Evolutionary conservation across 2,113 vertebrate species (phyloP), one percentile per base, ranked within the genome.

Genomic region (Strigops habroptila): DNA sequence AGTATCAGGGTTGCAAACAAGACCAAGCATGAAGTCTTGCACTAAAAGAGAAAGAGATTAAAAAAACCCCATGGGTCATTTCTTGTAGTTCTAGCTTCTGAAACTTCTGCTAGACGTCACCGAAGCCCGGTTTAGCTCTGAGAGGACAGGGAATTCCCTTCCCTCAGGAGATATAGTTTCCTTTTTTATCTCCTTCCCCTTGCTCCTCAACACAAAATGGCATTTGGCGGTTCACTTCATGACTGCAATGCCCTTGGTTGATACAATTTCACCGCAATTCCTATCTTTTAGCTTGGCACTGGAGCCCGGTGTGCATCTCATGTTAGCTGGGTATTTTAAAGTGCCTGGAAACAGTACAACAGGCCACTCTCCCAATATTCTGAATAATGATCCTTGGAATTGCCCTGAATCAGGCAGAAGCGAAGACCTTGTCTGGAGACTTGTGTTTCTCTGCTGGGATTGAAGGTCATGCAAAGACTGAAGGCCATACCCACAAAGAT

Each of bases 321-420:
- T 90, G 28, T 57, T 86, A 89, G 82, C 69, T 80, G 65, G 25
- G 27, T 85, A 48, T 91, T 94, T 95, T 91, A 82, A 93, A 95
- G 90, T 81, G 48, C 74, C 70, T 82, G 64, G 94, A 93, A 75
- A 92, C 90, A 91, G 37, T 57, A 77, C 57, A 74, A 75, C 80
- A 87, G 70, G 59, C 73, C 44, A 53, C 91, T 95, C 92, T 97
- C 83, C 88, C 88, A 79, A 41, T 93, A 94, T 96, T 97, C 90
- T 76, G 70, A 79, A 65, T 69, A 96, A 92, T 97, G 96, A 97
- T 96, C 96, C 94, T 97, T 86, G 95, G 97, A 97, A 97, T 97
- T 96, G 95, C 75, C 77, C 87, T 89, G 96, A 93, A 94, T 97
- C 90, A 94, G 82, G 70, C 73, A 95, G 94, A 97, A 97, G 96